Evolutionary conservation across 2,888 invertebrate genomes (phyloP), one percentile per base, ranked within the genome.

Genomic region (Schizaphis graminum): DNA sequence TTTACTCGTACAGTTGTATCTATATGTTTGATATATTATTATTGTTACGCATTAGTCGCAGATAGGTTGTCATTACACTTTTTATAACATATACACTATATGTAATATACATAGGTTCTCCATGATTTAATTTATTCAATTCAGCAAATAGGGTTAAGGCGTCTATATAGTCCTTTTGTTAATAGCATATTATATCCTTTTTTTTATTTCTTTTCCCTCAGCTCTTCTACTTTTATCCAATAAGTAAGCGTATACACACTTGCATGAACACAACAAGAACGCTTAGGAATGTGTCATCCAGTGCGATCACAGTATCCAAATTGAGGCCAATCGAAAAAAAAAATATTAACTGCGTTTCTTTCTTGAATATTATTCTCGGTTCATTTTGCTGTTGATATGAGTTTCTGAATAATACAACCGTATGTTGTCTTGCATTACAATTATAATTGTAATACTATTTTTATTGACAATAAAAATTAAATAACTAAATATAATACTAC

Each of bases 291-390:
- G 94, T 91, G 90, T 67, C 61, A 91, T 94, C 86, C 67, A 26
- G 61, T 67, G 49, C 90, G 61, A 86, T 49, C 89, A 49, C 44
- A 28, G 67, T 86, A 56, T 94, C 49, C 91, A 67, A 94, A 94
- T 94, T 61, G 94, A 94, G 94, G 94, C 91, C 94, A 94, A 91
- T 86, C 86, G 94, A 89, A 94, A 94, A 47, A 94, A 47, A 94
- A 89, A 89, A 94, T 86, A 93, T n/a, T 21, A 61, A 26, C 77
- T 61, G 84, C 89, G 86, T 91, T 94, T 94, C 84, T 89, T 89
- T 89, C 77, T 85, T 91, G 49, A 47, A 49, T 61, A 26, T 61
- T 61, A 47, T 86, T 91, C 77, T 53, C 44, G 47, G 1, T 88
- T 91, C 7, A 44, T 77, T 77, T 86, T 44, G 28, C 49, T 57